Evolutionary conservation across 2,113 vertebrate species (phyloP).

Genomic region (Atlantisia rogersi): DNA sequence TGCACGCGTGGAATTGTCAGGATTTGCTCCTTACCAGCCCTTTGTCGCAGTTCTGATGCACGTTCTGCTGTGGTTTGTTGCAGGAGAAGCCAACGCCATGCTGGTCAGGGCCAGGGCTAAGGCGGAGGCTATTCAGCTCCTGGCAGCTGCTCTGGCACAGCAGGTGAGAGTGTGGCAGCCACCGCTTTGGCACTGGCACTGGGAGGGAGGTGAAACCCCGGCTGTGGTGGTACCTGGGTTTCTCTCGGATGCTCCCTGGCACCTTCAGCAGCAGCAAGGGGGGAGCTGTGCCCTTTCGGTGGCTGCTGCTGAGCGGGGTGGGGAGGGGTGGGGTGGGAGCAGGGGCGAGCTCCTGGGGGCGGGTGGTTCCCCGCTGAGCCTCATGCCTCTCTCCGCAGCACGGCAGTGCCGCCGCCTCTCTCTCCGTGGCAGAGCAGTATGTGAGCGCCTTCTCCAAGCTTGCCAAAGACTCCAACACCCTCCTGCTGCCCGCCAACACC

Average conservation of each 20-base stretch:
- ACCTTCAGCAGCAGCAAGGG: accelerated
- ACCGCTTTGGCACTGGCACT: neutral
- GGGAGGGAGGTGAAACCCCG: accelerated
- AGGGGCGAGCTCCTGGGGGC: neutral
- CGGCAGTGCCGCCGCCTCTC: constrained; percentile 87
- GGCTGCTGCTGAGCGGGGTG: neutral
- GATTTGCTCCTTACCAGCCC: neutral
- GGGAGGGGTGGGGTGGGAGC: neutral
- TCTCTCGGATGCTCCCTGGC: neutral
- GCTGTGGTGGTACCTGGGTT: accelerated
- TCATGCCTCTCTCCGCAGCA: constrained; percentile 71
- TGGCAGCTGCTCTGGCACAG: constrained; percentile 85
- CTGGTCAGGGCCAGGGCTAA: constrained; percentile 91
- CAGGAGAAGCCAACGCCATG: constrained; percentile 92
- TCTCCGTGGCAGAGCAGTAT: constrained; percentile 93
- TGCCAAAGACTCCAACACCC: constrained; percentile 92
- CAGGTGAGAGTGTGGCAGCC: constrained; percentile 75
- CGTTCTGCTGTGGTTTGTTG: accelerated
- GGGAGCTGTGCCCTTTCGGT: neutral
- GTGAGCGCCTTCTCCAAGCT: constrained; percentile 93
- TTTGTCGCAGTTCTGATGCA: accelerated
- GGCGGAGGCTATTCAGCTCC: constrained; percentile 87
- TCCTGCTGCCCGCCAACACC: constrained; percentile 89
- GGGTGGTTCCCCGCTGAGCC: accelerated
- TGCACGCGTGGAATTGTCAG: accelerated